phyloP scores from a whole-genome alignment of 2,113 vertebrate species.

The Camelus dromedarius region DNA sequence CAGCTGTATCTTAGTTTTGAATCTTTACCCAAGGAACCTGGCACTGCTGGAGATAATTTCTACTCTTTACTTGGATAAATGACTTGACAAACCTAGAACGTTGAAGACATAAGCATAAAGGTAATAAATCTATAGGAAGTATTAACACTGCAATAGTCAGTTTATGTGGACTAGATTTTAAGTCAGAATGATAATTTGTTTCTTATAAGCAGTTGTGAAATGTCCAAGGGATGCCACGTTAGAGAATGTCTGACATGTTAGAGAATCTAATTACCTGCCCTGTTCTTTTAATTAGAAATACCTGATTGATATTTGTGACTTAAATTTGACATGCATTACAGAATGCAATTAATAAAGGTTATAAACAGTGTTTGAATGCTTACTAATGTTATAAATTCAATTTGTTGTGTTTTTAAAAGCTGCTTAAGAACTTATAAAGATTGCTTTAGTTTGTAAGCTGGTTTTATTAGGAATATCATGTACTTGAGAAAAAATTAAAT shows the following conservation, averaged over 20 bases:
- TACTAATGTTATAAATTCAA: conserved; percentile 30
- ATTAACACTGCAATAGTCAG: not conserved
- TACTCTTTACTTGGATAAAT: not conserved
- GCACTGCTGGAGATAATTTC: not conserved
- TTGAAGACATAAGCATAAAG: not conserved
- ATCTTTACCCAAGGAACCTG: not conserved
- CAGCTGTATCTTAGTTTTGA: not conserved
- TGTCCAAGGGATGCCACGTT: not conserved
- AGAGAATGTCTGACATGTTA: conserved; percentile 11
- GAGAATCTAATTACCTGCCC: conserved; percentile 51
- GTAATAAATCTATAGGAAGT: not conserved
- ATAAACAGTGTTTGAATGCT: conserved; percentile 33
- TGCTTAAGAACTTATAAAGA: conserved; percentile 2
- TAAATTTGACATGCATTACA: conserved; percentile 60
- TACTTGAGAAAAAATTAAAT: conserved; percentile 37
- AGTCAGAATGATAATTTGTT: conserved; percentile 22
- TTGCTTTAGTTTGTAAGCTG: not conserved
- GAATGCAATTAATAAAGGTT: conserved; percentile 55
- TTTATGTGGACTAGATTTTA: conserved; percentile 31
- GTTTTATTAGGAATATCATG: not conserved
- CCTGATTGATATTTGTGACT: conserved; percentile 46
- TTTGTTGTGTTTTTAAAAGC: conserved; percentile 43
- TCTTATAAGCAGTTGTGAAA: not conserved
- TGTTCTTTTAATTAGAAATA: conserved; percentile 62
- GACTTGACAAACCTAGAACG: not conserved